Conservation (phyloP, 2,797 vertebrate species). For the Acipenser transmontanus region DNA sequence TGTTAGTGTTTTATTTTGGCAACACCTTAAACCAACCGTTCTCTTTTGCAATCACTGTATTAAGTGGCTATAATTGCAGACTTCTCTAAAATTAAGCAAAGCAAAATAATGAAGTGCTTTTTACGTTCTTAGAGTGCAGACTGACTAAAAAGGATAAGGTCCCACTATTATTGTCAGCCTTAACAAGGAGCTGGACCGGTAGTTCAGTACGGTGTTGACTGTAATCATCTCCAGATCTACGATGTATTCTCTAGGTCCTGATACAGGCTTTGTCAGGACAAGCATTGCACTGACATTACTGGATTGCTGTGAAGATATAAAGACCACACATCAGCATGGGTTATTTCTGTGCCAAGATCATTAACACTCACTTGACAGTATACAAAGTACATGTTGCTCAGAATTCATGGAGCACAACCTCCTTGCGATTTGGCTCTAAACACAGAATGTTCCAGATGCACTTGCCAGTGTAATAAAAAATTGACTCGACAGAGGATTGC, state of each 20-base stretch:
- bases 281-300: slow-evolving; percentile 88
- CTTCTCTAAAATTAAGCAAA: slow-evolving; percentile 41
- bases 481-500: no score
- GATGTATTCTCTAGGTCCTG: slow-evolving; percentile 81
- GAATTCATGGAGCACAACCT: neutral
- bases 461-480: no score
- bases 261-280: slow-evolving; percentile 80
- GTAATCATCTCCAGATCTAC: slow-evolving; percentile 90
- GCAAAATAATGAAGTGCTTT: slow-evolving; percentile 62
- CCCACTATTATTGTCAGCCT: slow-evolving; percentile 90
- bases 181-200: slow-evolving; percentile 85
- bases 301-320: slow-evolving; percentile 65
- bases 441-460: no score
- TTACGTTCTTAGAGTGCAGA: slow-evolving; percentile 52
- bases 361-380: neutral
- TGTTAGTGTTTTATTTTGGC: slow-evolving; percentile 12
- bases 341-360: neutral
- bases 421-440: no score
- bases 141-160: slow-evolving; percentile 78
- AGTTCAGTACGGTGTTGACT: slow-evolving; percentile 80
- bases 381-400: neutral
- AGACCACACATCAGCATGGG: neutral
- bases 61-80: slow-evolving; percentile 39
- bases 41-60: slow-evolving; percentile 18
- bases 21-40: slow-evolving; percentile 19